A percentile compares a stretch with the other conserved stretches of the same genome.
Conservation (phyloP, 2,888 invertebrate genomes). For the Hypena proboscidalis region DNA sequence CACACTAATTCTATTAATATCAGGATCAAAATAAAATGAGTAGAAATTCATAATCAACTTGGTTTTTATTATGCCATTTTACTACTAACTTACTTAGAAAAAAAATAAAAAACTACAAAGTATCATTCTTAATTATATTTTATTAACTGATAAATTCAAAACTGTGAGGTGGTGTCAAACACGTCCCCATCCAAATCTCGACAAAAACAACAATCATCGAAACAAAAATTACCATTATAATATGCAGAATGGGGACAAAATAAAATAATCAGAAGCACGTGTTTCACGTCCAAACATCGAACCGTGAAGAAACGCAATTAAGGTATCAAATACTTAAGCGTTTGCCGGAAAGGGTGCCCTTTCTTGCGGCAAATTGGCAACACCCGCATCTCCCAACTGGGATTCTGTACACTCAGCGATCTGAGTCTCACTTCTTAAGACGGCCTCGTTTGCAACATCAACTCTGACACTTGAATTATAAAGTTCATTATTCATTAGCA, state of each 20-base stretch:
- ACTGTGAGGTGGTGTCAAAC: too few relatives aligned
- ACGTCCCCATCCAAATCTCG: too few relatives aligned
- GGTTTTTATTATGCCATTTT: too few relatives aligned
- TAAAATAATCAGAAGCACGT: conserved; percentile 27
- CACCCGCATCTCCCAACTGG: conserved; percentile 36
- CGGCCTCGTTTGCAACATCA: conserved; percentile 13
- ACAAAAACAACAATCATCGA: too few relatives aligned
- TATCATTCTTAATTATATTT: too few relatives aligned
- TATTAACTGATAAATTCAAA: too few relatives aligned
- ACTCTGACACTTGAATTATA: conserved; percentile 8
- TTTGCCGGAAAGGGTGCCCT: conserved; percentile 51
- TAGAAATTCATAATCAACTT: too few relatives aligned
- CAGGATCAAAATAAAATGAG: too few relatives aligned
- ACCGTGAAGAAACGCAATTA: conserved; percentile 48
- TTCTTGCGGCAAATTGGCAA: conserved; percentile 59
- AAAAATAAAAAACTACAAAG: too few relatives aligned
- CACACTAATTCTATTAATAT: too few relatives aligned
- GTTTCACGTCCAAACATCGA: conserved; percentile 31
- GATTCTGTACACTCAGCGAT: conserved; percentile 46
- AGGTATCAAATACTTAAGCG: conserved; percentile 56
- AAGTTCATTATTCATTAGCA: conserved; percentile 13
- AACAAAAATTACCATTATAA: too few relatives aligned
- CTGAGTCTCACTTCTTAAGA: conserved; percentile 13
- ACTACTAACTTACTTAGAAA: too few relatives aligned
- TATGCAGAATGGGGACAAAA: conserved; percentile 6